Evolutionary conservation across 2,888 invertebrate species (phyloP), one percentile per base, ranked within the genome.

Genomic region (Sthenelais limicola): DNA sequence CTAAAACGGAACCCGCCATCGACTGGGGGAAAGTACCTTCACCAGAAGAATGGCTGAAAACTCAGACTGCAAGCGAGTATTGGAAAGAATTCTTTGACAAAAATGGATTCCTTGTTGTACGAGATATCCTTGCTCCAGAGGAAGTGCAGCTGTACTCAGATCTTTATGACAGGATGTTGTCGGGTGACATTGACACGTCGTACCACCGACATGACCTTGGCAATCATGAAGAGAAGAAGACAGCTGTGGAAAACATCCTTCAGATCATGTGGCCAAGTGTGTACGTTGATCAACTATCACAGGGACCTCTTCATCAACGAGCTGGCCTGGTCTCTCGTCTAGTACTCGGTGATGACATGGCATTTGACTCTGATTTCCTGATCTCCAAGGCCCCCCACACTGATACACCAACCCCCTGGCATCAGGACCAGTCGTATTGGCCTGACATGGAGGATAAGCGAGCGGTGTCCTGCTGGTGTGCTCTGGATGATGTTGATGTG

Each of bases 401-500:
- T 12, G 70, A 72, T 26, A 75, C 74, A 9, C 28, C n/a, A 9
- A 78, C 77, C 9, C 78, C 78, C 4, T 76, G 74, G 76, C 78
- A 78, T 49, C 74, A 73, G 67, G 78, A 78, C 33, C 75, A 78
- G 52, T 73, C 75, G n/a, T 78, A 78, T 62, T 78, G 78, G 78
- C 73, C 68, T 2, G 78, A 78, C 51, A 54, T 78, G 71, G 73
- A 76, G 12, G 78, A 78, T 69, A 78, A 76, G 51, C 30, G 78
- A 26, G 78, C 78, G 1, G 69, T 73, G n/a, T 74, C 74, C 30
- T 78, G 73, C 67, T 78, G 78, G 78, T 68, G 68, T 32, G 82
- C 83, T 18, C 76, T 83, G n/a, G 83, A 83, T 69, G 80, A 80
- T 68, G 82, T 81, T n/a, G 80, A 80, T 72, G 73, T 74, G 18